A percentile compares a stretch with the other conserved stretches of the same genome.
Conservation (phyloP, 2,888 invertebrate species). For the Brenthis daphne region DNA sequence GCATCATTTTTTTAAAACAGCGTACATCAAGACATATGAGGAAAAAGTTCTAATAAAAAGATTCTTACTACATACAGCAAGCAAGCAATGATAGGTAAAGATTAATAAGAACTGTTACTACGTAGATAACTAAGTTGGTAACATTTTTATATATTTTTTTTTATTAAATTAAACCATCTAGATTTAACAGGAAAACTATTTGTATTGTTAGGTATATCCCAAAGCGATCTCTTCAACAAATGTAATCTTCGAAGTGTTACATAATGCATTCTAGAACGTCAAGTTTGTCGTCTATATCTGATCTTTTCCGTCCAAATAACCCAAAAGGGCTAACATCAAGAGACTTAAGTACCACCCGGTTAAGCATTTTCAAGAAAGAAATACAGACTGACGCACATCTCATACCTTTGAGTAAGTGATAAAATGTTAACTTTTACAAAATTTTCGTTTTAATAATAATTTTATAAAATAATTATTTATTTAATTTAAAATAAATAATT, state of each 20-base stretch:
- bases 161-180: slow-evolving; percentile 24
- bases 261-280: slow-evolving; percentile 54
- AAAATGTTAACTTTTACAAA: background rate
- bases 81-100: no score
- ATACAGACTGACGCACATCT: slow-evolving; percentile 81
- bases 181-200: slow-evolving; percentile 24
- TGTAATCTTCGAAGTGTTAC: background rate
- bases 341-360: slow-evolving; percentile 71
- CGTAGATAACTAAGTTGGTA: no score
- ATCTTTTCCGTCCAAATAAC: slow-evolving; percentile 68
- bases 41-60: no score
- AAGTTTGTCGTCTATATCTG: slow-evolving; percentile 65
- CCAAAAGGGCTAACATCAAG: slow-evolving; percentile 61
- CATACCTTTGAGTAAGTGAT: slow-evolving; percentile 68
- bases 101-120: no score
- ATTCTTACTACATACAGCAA: no score
- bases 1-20: no score
- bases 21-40: no score
- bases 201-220: no score
- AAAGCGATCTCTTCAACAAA: background rate
- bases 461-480: no score
- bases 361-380: slow-evolving; percentile 81
- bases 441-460: background rate
- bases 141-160: no score
- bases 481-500: no score